Percentiles rank a stretch among this genome's conserved stretches.
These are phyloP conservation scores for Heliconius ismenius DNA, from an alignment of 2,888 invertebrate genomes.

Conservation along the genomic window DNA sequence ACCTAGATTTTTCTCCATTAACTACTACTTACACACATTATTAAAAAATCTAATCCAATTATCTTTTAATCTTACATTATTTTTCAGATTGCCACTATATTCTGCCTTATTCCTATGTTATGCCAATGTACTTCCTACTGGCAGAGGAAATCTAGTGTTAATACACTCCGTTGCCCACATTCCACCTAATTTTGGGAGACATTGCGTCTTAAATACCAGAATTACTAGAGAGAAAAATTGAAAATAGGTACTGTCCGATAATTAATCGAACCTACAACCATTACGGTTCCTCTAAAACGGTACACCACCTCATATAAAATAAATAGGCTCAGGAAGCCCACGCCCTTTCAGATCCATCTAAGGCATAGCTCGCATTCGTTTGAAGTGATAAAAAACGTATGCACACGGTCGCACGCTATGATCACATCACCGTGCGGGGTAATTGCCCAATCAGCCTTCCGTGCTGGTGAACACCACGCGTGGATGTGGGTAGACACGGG, in stretches of 20 bases:
- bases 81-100: too few species aligned
- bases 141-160: too few species aligned
- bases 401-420: slow-evolving; percentile 48
- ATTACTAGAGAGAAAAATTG: too few species aligned
- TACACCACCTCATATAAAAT: neutral
- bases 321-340: neutral
- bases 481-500: slow-evolving; percentile 28
- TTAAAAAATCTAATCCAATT: too few species aligned
- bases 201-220: neutral
- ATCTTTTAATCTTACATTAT: too few species aligned
- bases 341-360: slow-evolving; percentile 28
- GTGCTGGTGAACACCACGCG: slow-evolving; percentile 41
- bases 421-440: slow-evolving; percentile 59
- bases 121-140: too few species aligned
- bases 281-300: neutral
- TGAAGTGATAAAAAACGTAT: slow-evolving; percentile 42
- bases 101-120: too few species aligned
- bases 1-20: too few species aligned
- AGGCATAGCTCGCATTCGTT: slow-evolving; percentile 34
- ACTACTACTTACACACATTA: too few species aligned
- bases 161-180: neutral
- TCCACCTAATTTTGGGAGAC: neutral
- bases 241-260: too few species aligned
- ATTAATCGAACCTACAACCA: neutral
- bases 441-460: slow-evolving; percentile 63